Percentiles rank a stretch among this genome's conserved stretches.
Conservation (phyloP, 2,113 vertebrate genomes). For the Onychostoma macrolepis region DNA sequence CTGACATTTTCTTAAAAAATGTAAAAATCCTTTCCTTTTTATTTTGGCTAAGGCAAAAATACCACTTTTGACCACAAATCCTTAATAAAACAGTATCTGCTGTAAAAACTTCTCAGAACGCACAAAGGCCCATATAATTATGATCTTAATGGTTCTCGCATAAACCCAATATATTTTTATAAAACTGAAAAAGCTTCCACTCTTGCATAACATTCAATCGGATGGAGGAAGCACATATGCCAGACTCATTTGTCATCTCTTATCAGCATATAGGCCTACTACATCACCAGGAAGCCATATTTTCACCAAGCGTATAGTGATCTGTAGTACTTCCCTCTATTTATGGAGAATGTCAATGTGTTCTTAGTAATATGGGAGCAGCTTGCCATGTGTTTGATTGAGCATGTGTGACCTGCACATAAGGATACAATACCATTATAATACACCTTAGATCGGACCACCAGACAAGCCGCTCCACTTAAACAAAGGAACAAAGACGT, state of each 20-base stretch:
- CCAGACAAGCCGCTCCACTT: conserved; percentile 64
- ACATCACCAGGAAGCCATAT: conserved; percentile 5
- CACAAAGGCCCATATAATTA: neutral
- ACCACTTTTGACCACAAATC: neutral
- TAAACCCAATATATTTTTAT: neutral
- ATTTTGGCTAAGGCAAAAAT: neutral
- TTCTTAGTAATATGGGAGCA: conserved; percentile 14
- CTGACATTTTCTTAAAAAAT: neutral
- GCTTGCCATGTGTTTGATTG: conserved; percentile 13
- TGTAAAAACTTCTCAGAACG: neutral
- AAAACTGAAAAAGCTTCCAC: neutral
- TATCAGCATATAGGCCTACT: conserved; percentile 5
- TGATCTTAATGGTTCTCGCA: neutral
- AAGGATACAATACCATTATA: conserved; percentile 54
- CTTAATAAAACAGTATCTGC: neutral
- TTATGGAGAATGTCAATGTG: conserved; percentile 13
- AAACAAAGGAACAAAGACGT: conserved; percentile 74
- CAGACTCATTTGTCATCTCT: conserved; percentile 26
- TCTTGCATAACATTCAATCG: neutral
- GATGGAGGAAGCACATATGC: conserved; percentile 1
- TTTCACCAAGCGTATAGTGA: conserved; percentile 1
- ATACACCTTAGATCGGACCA: conserved; percentile 50
- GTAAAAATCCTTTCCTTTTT: neutral
- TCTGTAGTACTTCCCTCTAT: conserved; percentile 38
- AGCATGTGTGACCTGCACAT: conserved; percentile 33